phyloP scores from a whole-genome alignment of 2,797 vertebrate species.

The Poeciliopsis turneri region DNA sequence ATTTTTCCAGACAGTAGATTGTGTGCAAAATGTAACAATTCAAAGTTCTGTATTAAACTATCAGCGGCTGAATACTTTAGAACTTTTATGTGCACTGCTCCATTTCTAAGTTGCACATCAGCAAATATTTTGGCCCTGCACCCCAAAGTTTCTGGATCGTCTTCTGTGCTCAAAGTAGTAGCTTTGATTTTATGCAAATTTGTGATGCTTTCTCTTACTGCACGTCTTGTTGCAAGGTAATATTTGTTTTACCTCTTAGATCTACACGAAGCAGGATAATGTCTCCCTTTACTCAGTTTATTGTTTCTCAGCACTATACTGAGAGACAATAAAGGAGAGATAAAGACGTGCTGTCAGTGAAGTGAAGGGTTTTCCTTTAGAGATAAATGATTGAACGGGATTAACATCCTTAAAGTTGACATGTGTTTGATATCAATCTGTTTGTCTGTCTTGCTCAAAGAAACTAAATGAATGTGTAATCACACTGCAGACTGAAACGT shows the following conservation, averaged over 20 bases:
- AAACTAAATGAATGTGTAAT: constrained; percentile 38
- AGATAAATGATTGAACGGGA: constrained; percentile 15
- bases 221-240: constrained; percentile 18
- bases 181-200: background rate
- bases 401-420: constrained; percentile 3
- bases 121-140: background rate
- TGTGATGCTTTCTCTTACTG: constrained; percentile 8
- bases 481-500: constrained; percentile 25
- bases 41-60: background rate
- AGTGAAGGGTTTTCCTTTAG: constrained; percentile 44
- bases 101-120: background rate
- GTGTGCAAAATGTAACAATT: background rate
- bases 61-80: background rate
- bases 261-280: constrained; percentile 36
- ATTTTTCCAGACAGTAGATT: background rate
- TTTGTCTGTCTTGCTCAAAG: constrained; percentile 35
- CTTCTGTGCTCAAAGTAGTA: background rate
- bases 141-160: background rate
- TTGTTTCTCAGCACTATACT: constrained; percentile 38
- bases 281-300: constrained; percentile 26
- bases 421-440: background rate
- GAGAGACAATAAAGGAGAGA: constrained; percentile 45
- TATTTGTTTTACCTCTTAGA: constrained; percentile 27
- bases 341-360: constrained; percentile 56
- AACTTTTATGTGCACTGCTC: background rate